These are phyloP conservation scores for Zootoca vivipara DNA, from an alignment of 2,113 vertebrate species.

Conservation along the genomic window DNA sequence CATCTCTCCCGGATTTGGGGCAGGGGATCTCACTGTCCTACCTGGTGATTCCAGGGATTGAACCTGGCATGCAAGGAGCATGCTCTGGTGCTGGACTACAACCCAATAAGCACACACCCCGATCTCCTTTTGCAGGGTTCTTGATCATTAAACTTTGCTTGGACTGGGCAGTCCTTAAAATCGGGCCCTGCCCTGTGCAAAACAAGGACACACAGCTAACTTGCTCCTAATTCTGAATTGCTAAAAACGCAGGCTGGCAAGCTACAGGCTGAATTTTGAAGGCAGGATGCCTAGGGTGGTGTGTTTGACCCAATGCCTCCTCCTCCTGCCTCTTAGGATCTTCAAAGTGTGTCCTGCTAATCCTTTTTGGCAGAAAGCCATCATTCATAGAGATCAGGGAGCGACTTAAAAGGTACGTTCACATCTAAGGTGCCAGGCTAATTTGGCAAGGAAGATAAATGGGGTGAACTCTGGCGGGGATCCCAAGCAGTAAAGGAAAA, in stretches of 20 bases:
- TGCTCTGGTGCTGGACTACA: no score
- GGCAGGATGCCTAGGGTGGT: neutral
- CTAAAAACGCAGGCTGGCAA: neutral
- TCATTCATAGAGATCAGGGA: neutral
- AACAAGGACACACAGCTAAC: neutral
- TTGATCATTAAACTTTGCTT: no score
- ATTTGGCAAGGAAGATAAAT: neutral
- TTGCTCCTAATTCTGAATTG: neutral
- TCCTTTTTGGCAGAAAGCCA: neutral
- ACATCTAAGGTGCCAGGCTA: neutral
- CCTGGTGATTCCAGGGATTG: no score
- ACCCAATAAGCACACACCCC: no score
- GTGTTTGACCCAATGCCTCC: neutral
- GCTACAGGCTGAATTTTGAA: neutral
- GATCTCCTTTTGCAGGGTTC: no score
- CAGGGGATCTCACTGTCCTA: no score
- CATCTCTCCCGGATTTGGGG: no score
- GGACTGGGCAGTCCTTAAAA: no score
- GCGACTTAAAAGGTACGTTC: neutral
- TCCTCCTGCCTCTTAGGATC: neutral
- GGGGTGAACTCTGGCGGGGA: neutral
- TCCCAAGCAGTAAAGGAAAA: neutral
- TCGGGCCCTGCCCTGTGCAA: no score
- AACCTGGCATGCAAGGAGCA: no score
- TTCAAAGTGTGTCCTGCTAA: neutral